Percentiles rank a stretch among this genome's conserved stretches.
Evolutionary conservation across 2,888 invertebrate species (phyloP).

Genomic region (Stenolophus ochropezus): DNA sequence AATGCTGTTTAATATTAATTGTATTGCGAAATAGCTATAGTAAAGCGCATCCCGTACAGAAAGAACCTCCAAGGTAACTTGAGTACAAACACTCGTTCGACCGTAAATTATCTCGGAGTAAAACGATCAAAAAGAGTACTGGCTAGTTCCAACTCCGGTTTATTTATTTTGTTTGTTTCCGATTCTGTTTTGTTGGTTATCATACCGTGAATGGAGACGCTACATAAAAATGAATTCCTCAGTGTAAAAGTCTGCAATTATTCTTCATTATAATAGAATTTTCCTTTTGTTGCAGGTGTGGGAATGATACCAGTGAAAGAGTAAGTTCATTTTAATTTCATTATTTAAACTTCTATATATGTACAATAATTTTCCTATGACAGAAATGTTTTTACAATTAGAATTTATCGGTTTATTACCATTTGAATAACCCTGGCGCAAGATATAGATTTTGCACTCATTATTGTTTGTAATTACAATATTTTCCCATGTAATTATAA

Average conservation of each 20-base stretch:
- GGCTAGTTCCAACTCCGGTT: slow-evolving; percentile 13
- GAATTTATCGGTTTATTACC: background rate
- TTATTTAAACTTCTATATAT: slow-evolving; percentile 53
- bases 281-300: slow-evolving; percentile 82
- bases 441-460: background rate
- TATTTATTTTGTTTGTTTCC: slow-evolving; percentile 41
- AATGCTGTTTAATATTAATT: slow-evolving; percentile 8
- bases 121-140: slow-evolving; percentile 37
- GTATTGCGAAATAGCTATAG: slow-evolving; percentile 29
- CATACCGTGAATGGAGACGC: slow-evolving; percentile 32
- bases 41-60: slow-evolving; percentile 45
- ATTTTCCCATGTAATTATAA: background rate
- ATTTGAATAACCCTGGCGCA: background rate
- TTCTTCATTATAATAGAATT: slow-evolving; percentile 50
- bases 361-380: slow-evolving; percentile 9
- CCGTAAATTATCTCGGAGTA: slow-evolving; percentile 64
- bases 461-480: background rate
- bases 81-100: slow-evolving; percentile 65
- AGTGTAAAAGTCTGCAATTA: slow-evolving; percentile 47
- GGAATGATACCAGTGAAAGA: slow-evolving; percentile 96
- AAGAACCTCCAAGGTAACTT: slow-evolving; percentile 64
- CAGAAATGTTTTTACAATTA: slow-evolving; percentile 11
- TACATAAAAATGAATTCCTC: slow-evolving; percentile 3
- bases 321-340: slow-evolving; percentile 78
- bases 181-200: slow-evolving; percentile 44